Conservation (phyloP, 2,113 vertebrate species). For the Zosterops lateralis region DNA sequence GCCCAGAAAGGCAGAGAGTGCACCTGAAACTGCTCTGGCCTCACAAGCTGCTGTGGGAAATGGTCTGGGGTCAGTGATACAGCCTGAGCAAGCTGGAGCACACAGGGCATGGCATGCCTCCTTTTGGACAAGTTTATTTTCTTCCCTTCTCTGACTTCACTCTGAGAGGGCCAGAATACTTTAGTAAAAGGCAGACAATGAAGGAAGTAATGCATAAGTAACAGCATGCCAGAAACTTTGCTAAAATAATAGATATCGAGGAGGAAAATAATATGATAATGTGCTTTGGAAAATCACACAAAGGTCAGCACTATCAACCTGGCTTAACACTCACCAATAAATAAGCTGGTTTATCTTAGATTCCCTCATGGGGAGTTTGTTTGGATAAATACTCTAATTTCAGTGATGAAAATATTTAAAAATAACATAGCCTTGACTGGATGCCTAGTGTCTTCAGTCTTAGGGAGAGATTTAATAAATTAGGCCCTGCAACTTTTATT, state of each 20-base stretch:
- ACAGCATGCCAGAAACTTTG: background rate
- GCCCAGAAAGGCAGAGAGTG: background rate
- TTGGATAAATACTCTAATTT: conserved; percentile 8
- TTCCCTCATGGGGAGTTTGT: background rate
- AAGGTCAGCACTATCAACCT: background rate
- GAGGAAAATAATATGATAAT: background rate
- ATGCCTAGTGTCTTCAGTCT: background rate
- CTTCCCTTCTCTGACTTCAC: background rate
- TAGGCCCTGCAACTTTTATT: conserved; percentile 20
- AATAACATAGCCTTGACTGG: background rate
- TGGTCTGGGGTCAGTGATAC: background rate
- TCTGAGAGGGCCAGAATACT: background rate
- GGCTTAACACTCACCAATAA: background rate
- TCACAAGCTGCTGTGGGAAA: background rate
- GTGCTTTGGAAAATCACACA: background rate
- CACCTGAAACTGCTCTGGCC: background rate
- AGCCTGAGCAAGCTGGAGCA: background rate
- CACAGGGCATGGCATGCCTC: accelerated
- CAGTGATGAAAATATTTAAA: conserved; percentile 18
- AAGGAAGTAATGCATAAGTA: background rate
- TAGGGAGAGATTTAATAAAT: conserved; percentile 18
- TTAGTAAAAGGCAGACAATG: background rate
- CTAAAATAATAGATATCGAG: background rate
- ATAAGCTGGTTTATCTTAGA: background rate
- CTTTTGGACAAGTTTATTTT: background rate